These are phyloP conservation scores for Thumatha senex DNA, from an alignment of 2,888 invertebrate species.

Conservation along the genomic window DNA sequence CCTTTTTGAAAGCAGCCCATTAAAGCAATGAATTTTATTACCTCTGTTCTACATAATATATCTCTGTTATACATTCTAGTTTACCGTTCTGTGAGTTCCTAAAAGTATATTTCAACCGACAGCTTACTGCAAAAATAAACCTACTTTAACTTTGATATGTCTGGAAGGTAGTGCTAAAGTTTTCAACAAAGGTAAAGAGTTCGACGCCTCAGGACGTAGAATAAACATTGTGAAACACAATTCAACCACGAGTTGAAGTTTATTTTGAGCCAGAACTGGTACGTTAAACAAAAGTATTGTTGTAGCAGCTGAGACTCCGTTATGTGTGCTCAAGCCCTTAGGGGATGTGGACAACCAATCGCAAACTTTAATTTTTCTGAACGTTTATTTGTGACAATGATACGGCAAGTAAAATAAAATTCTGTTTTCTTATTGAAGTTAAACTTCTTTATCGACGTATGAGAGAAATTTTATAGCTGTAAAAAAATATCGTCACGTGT, in stretches of 20 bases:
- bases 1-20: too few species aligned
- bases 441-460: too few species aligned
- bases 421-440: not conserved
- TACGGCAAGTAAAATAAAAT: not conserved
- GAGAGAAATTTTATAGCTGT: not conserved
- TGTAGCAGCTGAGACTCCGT: slow-evolving; percentile 15
- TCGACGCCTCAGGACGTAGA: slow-evolving; percentile 46
- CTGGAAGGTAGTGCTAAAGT: slow-evolving; percentile 43
- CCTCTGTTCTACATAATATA: too few species aligned
- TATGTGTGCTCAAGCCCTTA: slow-evolving; percentile 1
- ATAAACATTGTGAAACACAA: slow-evolving; percentile 47
- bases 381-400: not conserved
- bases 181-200: slow-evolving; percentile 49
- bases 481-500: too few species aligned
- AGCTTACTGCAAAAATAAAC: slow-evolving; percentile 8
- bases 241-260: slow-evolving; percentile 33
- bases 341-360: not conserved
- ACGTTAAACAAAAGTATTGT: slow-evolving; percentile 22
- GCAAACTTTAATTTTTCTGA: not conserved
- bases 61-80: too few species aligned
- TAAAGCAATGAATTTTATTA: too few species aligned
- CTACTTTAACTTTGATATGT: slow-evolving; percentile 16
- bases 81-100: too few species aligned
- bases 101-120: not conserved
- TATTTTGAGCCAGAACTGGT: slow-evolving; percentile 30